These are phyloP conservation scores for Dione juno DNA, from an alignment of 2,888 invertebrate species.

Conservation along the genomic window DNA sequence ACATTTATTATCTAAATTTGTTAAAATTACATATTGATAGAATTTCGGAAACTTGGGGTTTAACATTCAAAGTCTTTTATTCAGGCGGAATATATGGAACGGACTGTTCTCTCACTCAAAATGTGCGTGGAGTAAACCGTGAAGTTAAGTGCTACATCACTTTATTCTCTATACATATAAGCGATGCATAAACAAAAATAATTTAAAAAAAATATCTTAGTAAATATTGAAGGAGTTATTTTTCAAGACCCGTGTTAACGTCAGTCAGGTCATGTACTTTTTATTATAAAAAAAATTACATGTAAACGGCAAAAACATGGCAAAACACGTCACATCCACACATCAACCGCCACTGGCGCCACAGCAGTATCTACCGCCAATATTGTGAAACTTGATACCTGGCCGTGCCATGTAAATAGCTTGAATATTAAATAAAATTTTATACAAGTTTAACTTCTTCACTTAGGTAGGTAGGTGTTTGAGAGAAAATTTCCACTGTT, in stretches of 20 bases:
- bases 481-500: conserved; percentile 21
- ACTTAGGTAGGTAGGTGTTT: not conserved
- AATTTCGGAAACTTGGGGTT: too few species aligned
- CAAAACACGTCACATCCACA: conserved; percentile 15
- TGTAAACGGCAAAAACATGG: conserved; percentile 23
- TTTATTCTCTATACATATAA: too few species aligned
- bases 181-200: too few species aligned
- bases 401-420: conserved; percentile 28
- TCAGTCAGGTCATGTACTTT: not conserved
- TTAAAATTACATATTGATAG: too few species aligned
- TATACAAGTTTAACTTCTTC: conserved; percentile 26
- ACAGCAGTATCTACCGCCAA: conserved; percentile 46
- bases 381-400: conserved; percentile 42
- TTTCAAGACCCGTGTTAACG: conserved; percentile 21
- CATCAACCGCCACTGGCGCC: conserved; percentile 45
- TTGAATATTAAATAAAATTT: not conserved
- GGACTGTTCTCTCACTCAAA: too few species aligned
- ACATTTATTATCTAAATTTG: too few species aligned
- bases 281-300: not conserved
- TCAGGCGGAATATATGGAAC: too few species aligned
- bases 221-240: conserved; percentile 21
- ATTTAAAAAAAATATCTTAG: not conserved
- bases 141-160: too few species aligned
- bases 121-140: too few species aligned
- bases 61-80: not conserved